phyloP scores from a whole-genome alignment of 2,888 invertebrate species.

The Sesamia inferens region DNA sequence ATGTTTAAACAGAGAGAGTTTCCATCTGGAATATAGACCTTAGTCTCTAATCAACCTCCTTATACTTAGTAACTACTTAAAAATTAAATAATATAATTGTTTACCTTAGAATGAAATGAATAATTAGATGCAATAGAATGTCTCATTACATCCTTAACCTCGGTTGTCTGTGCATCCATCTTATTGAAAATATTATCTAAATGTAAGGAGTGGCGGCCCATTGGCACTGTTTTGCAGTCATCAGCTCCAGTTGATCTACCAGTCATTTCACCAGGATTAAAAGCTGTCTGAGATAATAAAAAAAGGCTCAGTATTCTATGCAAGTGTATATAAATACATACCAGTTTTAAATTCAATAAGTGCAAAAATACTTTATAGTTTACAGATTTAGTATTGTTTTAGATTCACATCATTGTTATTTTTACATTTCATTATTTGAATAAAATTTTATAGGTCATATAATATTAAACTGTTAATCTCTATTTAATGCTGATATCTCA shows the following conservation, averaged over 20 bases:
- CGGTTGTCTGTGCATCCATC: conserved; percentile 81
- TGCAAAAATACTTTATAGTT: too few relatives aligned
- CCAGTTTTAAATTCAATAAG: too few relatives aligned
- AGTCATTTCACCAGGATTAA: conserved; percentile 85
- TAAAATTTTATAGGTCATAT: neutral
- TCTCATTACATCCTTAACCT: conserved; percentile 82
- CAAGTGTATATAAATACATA: neutral
- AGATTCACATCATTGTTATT: neutral
- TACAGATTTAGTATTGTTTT: too few relatives aligned
- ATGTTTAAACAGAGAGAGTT: too few relatives aligned
- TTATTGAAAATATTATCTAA: conserved; percentile 76
- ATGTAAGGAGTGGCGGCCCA: conserved; percentile 76
- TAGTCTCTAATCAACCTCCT: neutral
- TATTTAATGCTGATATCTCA: neutral
- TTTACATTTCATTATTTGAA: neutral
- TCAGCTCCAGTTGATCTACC: conserved; percentile 84
- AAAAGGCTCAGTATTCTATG: neutral
- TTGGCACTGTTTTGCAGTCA: conserved; percentile 62
- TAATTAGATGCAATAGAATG: conserved; percentile 84
- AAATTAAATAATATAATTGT: conserved; percentile 8
- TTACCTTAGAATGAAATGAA: conserved; percentile 84
- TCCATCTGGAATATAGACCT: too few relatives aligned
- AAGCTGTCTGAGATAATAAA: conserved; percentile 74
- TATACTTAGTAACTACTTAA: neutral
- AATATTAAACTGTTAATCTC: neutral